Evolutionary conservation across 2,797 vertebrate species (phyloP), one percentile per base, ranked within the genome.

Genomic region (Arrhamphus sclerolepis): DNA sequence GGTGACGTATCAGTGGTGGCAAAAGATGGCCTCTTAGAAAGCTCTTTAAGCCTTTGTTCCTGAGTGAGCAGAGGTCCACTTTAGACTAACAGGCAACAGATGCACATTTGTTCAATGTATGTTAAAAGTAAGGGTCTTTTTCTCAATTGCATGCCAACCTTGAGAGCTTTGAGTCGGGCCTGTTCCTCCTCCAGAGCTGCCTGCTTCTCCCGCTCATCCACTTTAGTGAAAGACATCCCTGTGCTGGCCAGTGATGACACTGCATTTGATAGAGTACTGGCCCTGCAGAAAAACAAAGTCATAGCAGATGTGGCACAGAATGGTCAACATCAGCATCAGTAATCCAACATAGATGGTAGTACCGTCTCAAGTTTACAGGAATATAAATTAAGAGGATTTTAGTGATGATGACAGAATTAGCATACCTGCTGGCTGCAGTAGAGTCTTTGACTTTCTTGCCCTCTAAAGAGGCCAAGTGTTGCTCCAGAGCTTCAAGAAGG

Each of bases 391-490:
- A 57, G n/a, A 47, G 29, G 22, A 31, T 22, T n/a, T 67, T 21
- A 48, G 42, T 0, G 5, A 43, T 24, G 17, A 50, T 2, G 8
- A 38, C 16, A 19, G 52, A 51, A 65, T 62, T 55, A 54, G 53
- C 58, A 34, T 89, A 97, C 98, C 98, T 97, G 97, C 96, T 99
- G 83, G 97, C 96, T 81, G 96, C 97, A 41, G 98, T 99, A 56
- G 97, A 98, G 87, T 99, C 98, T 93, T 99, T 99, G 67, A 99
- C 98, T 91, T 99, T 99, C 88, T 99, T 99, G 83, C 98, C 98
- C 91, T 99, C 98, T 87, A 99, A 93, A 79, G 98, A 99, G 86
- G 95, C 98, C 92, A 99, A 93, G 87, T 99, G 98, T 75, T 99
- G 98, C 88, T 99, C 98, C 89, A 99, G 93, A 90, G 98, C 98